Conservation (phyloP, 2,113 vertebrate species). For the Tetraodon nigroviridis region DNA sequence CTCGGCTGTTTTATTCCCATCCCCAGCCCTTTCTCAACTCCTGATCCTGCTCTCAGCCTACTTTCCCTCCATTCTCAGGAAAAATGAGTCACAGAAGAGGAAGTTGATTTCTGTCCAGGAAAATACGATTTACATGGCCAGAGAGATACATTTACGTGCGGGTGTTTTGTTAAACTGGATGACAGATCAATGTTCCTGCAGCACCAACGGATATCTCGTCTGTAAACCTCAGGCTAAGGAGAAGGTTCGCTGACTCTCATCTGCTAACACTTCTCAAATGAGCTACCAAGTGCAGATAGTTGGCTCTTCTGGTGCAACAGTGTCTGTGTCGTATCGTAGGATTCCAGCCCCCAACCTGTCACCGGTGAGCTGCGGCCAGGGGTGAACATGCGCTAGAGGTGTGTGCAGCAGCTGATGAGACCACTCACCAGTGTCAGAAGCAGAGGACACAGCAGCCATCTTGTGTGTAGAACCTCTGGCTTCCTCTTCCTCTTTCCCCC, state of each 20-base stretch:
- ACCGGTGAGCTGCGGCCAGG: background rate
- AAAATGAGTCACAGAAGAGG: constrained; percentile 28
- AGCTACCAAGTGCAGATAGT: constrained; percentile 38
- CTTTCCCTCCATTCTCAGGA: constrained; percentile 2
- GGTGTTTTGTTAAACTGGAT: background rate
- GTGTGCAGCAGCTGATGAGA: constrained; percentile 23
- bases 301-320: constrained; percentile 47
- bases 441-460: constrained; percentile 76
- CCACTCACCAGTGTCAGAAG: constrained; percentile 70
- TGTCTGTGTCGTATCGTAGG: constrained; percentile 7
- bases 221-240: constrained; percentile 3
- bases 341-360: background rate
- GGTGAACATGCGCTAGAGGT: background rate
- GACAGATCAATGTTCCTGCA: background rate
- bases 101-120: constrained; percentile 12
- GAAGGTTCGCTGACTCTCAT: constrained; percentile 22
- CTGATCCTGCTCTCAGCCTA: background rate
- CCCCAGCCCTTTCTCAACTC: no score
- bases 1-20: no score
- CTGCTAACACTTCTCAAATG: constrained; percentile 29
- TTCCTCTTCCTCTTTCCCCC: constrained; percentile 67
- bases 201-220: no score
- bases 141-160: background rate
- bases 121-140: background rate
- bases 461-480: constrained; percentile 71